A percentile compares a stretch with the other conserved stretches of the same genome.
These are phyloP conservation scores for Philopedon plagiatum DNA, from an alignment of 2,888 invertebrate genomes.

Conservation along the genomic window DNA sequence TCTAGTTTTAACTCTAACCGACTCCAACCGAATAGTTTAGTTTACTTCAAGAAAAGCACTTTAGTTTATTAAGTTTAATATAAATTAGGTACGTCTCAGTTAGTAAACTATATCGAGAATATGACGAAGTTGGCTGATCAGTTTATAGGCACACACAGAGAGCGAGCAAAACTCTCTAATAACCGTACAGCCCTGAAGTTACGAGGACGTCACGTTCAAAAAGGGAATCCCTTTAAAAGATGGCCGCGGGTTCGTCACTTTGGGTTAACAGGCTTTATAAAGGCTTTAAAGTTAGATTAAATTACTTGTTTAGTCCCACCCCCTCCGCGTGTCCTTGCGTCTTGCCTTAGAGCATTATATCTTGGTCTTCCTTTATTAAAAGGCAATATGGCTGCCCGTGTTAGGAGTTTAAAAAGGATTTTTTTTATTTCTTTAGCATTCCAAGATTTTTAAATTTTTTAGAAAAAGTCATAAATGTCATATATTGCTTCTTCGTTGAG, in stretches of 20 bases:
- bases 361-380: too few species aligned
- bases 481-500: too few species aligned
- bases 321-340: neutral
- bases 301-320: neutral
- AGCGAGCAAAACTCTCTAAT: slow-evolving; percentile 6
- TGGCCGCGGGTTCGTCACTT: neutral
- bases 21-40: neutral
- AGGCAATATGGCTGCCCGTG: too few species aligned
- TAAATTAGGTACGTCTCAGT: neutral
- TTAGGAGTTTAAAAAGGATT: too few species aligned
- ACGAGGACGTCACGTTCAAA: slow-evolving; percentile 22
- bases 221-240: slow-evolving; percentile 15
- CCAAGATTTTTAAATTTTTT: too few species aligned
- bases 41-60: neutral
- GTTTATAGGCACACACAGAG: slow-evolving; percentile 12
- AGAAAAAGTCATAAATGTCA: too few species aligned
- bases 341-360: neutral
- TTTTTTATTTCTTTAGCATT: too few species aligned
- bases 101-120: slow-evolving; percentile 4
- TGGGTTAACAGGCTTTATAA: slow-evolving; percentile 23
- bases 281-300: slow-evolving; percentile 28
- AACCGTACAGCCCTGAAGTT: slow-evolving; percentile 6
- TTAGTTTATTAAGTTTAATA: neutral
- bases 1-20: neutral
- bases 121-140: slow-evolving; percentile 12